Conservation (phyloP, 2,113 vertebrate species). For the Camelus bactrianus region DNA sequence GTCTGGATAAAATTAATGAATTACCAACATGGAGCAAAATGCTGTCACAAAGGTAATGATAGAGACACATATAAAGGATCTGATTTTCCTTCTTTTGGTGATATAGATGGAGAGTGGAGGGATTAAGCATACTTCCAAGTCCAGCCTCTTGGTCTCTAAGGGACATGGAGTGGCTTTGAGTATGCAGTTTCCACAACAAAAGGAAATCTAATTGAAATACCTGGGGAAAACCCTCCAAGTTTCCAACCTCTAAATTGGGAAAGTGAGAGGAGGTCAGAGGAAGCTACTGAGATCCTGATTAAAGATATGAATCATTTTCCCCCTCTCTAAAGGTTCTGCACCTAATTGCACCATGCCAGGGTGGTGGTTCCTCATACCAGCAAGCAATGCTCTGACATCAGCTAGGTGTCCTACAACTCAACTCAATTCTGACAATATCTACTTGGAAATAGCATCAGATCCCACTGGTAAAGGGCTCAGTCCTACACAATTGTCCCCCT, state of each 20-base stretch:
- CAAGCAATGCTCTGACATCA: background rate
- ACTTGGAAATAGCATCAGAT: background rate
- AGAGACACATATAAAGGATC: background rate
- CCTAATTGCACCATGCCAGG: background rate
- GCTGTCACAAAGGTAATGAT: background rate
- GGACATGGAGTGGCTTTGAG: background rate
- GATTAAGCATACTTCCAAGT: background rate
- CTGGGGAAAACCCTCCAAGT: background rate
- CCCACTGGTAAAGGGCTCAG: background rate
- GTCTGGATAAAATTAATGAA: constrained; percentile 43
- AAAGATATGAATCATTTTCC: background rate
- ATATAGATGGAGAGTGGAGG: background rate
- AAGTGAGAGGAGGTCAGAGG: background rate
- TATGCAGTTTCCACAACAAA: background rate
- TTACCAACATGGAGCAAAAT: background rate
- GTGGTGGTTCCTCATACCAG: background rate
- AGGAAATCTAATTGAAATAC: background rate
- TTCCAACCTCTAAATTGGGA: background rate
- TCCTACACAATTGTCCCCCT: no score
- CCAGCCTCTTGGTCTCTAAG: background rate
- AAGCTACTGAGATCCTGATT: background rate
- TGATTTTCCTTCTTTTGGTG: background rate
- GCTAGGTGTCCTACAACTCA: background rate
- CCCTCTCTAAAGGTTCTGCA: background rate
- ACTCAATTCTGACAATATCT: background rate